Base-by-base conservation (phyloP, 2,113 vertebrate species). In the Notiomystis cincta region DNA sequence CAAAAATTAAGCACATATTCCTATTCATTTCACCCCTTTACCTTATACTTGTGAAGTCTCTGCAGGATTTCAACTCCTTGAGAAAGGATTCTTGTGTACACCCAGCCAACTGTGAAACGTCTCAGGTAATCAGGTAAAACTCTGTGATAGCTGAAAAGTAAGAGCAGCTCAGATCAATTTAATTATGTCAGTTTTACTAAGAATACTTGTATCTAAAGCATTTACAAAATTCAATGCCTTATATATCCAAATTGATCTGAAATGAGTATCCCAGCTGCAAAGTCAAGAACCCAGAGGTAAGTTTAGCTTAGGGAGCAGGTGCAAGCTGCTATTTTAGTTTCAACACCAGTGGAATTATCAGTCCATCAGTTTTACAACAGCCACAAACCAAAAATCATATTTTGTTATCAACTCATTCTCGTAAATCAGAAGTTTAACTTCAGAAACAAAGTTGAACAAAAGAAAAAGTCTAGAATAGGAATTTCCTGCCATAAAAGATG, bases 11-110 rank as follows among this genome's bases (percentile, higher is more conserved):
- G 31, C 37, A 70, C 1, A 0, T 23, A 53, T 12, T 87, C 38
- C 54, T 79, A 16, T 38, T 66, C 54, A 28, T 18, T 40, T 85
- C 65, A 48, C 9, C 40, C 30, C 28, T 72, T 71, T 89, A 99
- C 99, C 99, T 99, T 54, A 62, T 99, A 99, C 87, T 97, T 94
- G 60, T 98, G 98, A 28, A 99, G 98, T 56, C 99, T 98, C 97
- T 99, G 99, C 87, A 99, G 70, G 79, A 99, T 98, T 97, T 99
- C 99, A 77, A 99, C 99, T 15, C 98, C 98, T 50, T 98, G 98
- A 54, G 98, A 99, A 84, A 98, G 96, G 67, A 99, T 98, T 42
- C 98, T 98, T 4, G 98, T 99, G 70, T 99, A 99, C 42, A 99
- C 96, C 99, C 99, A 99, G 33, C 99, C 99, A 23, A 98, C 97